A percentile compares a stretch with the other conserved stretches of the same genome.
phyloP scores from a whole-genome alignment of 2,113 vertebrate species.

The Empidonax alnorum region DNA sequence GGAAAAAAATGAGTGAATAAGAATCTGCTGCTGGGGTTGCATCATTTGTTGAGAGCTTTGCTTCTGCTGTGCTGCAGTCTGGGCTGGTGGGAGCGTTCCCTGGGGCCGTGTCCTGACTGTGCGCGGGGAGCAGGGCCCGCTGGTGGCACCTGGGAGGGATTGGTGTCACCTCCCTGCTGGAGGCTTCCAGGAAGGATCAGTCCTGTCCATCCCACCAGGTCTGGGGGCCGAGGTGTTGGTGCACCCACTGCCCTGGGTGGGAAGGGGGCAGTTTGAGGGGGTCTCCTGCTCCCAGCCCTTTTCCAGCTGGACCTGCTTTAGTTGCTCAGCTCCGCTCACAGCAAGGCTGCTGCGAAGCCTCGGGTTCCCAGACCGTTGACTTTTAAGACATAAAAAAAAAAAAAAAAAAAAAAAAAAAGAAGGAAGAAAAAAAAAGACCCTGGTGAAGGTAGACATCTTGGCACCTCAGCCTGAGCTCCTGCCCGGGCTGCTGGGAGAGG shows the following conservation, averaged over 20 bases:
- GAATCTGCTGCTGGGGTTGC: constrained; percentile 15
- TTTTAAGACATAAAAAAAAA: neutral
- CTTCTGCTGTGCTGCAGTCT: neutral
- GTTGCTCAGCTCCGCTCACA: neutral
- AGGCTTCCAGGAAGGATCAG: neutral
- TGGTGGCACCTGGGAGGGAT: neutral
- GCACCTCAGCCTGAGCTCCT: constrained; percentile 16
- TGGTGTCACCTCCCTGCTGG: neutral
- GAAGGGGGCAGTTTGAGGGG: neutral
- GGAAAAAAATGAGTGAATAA: neutral
- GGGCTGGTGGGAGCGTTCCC: neutral
- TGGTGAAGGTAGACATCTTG: constrained; percentile 40
- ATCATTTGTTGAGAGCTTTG: constrained; percentile 30
- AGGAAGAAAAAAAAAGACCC: neutral
- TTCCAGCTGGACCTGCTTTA: neutral
- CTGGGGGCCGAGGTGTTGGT: neutral
- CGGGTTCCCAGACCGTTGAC: neutral
- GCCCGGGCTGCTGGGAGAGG: constrained; percentile 14
- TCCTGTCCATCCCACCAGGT: rapidly evolving
- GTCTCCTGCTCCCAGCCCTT: neutral
- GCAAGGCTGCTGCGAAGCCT: neutral
- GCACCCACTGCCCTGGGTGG: neutral
- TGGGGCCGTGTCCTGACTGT: neutral
- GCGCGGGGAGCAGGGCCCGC: rapidly evolving
- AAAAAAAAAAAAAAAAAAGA: neutral